Percentiles rank a stretch among this genome's conserved stretches.
Evolutionary conservation across 2,888 invertebrate species (phyloP).

Genomic region (Nudaria mundana): DNA sequence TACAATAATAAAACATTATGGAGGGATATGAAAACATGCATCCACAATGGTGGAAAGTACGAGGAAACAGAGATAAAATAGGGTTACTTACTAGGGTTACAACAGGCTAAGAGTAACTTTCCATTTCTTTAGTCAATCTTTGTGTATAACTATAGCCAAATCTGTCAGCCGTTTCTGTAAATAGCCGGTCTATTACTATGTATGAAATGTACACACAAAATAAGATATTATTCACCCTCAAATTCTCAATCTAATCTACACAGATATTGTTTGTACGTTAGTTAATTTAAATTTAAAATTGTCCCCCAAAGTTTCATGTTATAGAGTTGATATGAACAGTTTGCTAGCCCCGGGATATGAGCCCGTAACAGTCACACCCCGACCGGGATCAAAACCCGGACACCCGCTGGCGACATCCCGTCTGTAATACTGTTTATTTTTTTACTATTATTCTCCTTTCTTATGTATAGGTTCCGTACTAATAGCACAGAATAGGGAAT

Average conservation of each 20-base stretch:
- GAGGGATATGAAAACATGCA: too few relatives aligned
- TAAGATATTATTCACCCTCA: slow-evolving; percentile 1
- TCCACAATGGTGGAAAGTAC: too few relatives aligned
- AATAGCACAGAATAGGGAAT: too few relatives aligned
- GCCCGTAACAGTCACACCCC: slow-evolving; percentile 49
- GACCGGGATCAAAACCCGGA: slow-evolving; percentile 38
- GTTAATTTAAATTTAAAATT: slow-evolving; percentile 37
- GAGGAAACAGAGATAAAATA: too few relatives aligned
- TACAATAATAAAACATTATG: too few relatives aligned
- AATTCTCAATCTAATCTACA: background rate
- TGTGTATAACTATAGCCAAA: too few relatives aligned
- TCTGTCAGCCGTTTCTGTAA: too few relatives aligned
- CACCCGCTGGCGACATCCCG: slow-evolving; percentile 37
- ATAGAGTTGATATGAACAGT: slow-evolving; percentile 37
- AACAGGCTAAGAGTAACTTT: too few relatives aligned
- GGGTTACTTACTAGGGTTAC: too few relatives aligned
- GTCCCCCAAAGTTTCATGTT: slow-evolving; percentile 26
- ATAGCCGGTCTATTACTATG: background rate
- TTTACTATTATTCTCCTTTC: slow-evolving; percentile 7
- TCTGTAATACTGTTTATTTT: slow-evolving; percentile 29
- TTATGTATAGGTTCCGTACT: slow-evolving; percentile 39
- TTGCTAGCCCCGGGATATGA: slow-evolving; percentile 42
- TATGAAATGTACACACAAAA: background rate
- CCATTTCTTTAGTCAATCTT: too few relatives aligned
- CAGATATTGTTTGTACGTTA: slow-evolving; percentile 12